phyloP scores from a whole-genome alignment of 2,113 vertebrate genomes.

The Bubo scandiacus region DNA sequence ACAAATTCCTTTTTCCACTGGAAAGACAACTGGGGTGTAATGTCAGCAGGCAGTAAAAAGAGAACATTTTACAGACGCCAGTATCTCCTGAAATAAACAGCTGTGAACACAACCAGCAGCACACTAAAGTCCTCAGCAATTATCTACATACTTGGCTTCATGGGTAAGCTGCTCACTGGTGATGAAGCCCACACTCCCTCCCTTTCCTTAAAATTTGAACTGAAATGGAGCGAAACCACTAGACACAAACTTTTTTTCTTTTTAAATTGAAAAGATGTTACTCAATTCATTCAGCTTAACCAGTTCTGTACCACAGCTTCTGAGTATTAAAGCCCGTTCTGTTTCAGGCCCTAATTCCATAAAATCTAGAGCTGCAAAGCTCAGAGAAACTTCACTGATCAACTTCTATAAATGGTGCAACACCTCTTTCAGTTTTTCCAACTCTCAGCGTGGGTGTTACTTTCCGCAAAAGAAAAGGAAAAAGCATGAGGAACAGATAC shows the following conservation, averaged over 20 bases:
- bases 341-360: neutral
- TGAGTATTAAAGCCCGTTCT: neutral
- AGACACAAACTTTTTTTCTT: neutral
- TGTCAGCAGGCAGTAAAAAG: neutral
- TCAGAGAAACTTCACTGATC: constrained; percentile 12
- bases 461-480: constrained; percentile 30
- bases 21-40: neutral
- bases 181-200: neutral
- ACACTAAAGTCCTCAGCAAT: neutral
- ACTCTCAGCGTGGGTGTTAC: constrained; percentile 18
- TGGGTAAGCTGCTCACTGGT: neutral
- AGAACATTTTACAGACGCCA: neutral
- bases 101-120: neutral
- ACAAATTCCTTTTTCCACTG: neutral
- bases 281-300: neutral
- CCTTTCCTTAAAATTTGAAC: neutral
- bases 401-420: constrained; percentile 43
- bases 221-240: neutral
- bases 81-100: neutral
- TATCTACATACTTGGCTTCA: neutral
- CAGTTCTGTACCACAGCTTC: neutral
- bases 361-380: neutral
- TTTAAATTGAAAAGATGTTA: neutral
- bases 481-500: neutral
- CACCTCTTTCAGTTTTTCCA: constrained; percentile 30